These are phyloP conservation scores for Aphodius sticticus DNA, from an alignment of 2,888 invertebrate genomes.

Conservation along the genomic window DNA sequence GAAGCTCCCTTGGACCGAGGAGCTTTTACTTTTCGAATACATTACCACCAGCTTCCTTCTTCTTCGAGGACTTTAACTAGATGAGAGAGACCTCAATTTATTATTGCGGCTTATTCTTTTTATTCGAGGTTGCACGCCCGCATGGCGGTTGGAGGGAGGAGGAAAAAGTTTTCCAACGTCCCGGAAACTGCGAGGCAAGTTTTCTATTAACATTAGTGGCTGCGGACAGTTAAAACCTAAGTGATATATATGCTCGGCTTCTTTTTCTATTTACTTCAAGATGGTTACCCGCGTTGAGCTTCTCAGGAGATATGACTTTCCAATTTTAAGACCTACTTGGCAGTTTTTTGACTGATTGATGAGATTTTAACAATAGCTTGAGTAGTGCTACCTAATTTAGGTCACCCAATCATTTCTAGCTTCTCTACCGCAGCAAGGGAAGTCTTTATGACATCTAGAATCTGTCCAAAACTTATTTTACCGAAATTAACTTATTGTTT, in stretches of 20 bases:
- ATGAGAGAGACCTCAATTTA: constrained; percentile 16
- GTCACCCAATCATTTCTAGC: no score
- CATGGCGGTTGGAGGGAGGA: not conserved
- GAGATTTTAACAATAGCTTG: not conserved
- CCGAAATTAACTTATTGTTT: no score
- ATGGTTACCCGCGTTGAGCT: not conserved
- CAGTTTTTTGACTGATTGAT: not conserved
- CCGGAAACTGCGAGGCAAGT: not conserved
- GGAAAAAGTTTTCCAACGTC: not conserved
- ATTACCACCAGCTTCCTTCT: constrained; percentile 18
- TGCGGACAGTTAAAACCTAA: not conserved
- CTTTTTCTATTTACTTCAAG: not conserved
- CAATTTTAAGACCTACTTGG: not conserved
- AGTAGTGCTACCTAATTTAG: not conserved
- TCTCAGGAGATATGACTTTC: not conserved
- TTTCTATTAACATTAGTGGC: constrained; percentile 4
- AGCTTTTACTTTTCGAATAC: constrained; percentile 24
- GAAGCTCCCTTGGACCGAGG: not conserved
- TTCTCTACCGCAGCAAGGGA: no score
- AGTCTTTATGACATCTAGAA: no score
- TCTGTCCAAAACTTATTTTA: no score
- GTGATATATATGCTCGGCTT: not conserved
- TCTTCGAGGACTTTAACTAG: not conserved
- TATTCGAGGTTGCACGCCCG: not conserved
- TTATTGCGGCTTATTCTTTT: constrained; percentile 9